phyloP scores from a whole-genome alignment of 2,888 invertebrate genomes.

The Drosophila kuntzei region DNA sequence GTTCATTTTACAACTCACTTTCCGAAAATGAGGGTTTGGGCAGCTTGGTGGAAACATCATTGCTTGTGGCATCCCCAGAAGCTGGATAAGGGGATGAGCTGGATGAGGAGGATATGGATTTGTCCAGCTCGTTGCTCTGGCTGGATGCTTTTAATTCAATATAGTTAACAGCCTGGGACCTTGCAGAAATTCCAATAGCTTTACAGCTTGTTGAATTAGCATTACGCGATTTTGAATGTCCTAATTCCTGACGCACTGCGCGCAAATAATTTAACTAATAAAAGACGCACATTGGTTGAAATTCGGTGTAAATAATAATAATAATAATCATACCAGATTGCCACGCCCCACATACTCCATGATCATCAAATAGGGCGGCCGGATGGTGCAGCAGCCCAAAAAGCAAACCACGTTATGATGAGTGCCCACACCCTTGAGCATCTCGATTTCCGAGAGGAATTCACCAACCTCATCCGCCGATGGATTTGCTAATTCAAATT shows the following conservation, averaged over 20 bases:
- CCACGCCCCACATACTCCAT: slow-evolving; percentile 93
- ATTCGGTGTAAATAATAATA: background rate
- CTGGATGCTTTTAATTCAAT: slow-evolving; percentile 82
- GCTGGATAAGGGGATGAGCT: background rate
- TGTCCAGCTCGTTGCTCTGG: slow-evolving; percentile 45
- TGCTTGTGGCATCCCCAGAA: background rate
- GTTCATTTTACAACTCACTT: slow-evolving; percentile 86
- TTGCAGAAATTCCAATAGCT: slow-evolving; percentile 11
- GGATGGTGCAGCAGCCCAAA: slow-evolving; percentile 90
- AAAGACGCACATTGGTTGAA: background rate
- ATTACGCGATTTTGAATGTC: slow-evolving; percentile 39
- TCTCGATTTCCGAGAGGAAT: slow-evolving; percentile 91
- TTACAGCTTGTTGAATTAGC: slow-evolving; percentile 55
- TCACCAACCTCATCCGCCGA: slow-evolving; percentile 88
- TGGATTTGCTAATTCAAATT: slow-evolving; percentile 87
- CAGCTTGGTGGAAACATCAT: slow-evolving; percentile 13
- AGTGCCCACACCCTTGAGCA: slow-evolving; percentile 91
- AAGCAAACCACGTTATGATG: slow-evolving; percentile 91
- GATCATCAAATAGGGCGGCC: slow-evolving; percentile 90
- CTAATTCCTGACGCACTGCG: slow-evolving; percentile 64
- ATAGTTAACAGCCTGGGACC: slow-evolving; percentile 72
- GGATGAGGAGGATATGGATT: background rate
- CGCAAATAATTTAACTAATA: slow-evolving; percentile 72
- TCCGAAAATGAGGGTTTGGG: slow-evolving; percentile 87
- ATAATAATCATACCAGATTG: slow-evolving; percentile 87